Percentiles rank a stretch among this genome's conserved stretches.
These are phyloP conservation scores for Dioctria rufipes DNA, from an alignment of 2,888 invertebrate genomes.

Conservation along the genomic window DNA sequence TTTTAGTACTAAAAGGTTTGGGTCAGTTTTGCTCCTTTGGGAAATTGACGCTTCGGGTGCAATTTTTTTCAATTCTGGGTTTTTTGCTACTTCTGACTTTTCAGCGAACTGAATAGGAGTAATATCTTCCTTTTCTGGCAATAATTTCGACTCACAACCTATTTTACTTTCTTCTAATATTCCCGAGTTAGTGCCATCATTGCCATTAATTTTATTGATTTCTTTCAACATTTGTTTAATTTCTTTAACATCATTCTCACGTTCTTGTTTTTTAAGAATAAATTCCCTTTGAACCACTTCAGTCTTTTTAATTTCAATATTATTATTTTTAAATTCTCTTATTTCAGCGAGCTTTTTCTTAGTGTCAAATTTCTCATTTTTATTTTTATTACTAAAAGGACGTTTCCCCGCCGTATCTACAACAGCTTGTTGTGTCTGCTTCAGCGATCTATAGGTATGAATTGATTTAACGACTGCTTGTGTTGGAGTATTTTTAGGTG, in stretches of 20 bases:
- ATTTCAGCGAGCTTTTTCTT: not conserved
- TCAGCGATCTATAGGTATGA: not conserved
- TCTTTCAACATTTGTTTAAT: constrained; percentile 63
- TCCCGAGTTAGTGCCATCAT: not conserved
- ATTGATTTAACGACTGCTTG: constrained; percentile 41
- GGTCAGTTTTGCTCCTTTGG: constrained; percentile 6
- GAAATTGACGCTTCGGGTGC: not conserved
- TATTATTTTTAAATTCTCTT: not conserved
- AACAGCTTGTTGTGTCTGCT: not conserved
- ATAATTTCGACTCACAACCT: no score
- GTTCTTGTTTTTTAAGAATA: constrained; percentile 62
- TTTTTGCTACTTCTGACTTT: not conserved
- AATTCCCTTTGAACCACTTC: constrained; percentile 57
- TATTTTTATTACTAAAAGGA: not conserved
- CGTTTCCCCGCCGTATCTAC: no score
- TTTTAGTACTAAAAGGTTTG: not conserved
- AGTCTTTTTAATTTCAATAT: constrained; percentile 4
- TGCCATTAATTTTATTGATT: constrained; percentile 57
- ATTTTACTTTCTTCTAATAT: not conserved
- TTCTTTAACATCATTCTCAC: constrained; percentile 62
- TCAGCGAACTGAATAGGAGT: not conserved
- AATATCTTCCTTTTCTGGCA: no score
- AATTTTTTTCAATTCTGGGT: not conserved
- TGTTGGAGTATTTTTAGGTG: constrained; percentile 43
- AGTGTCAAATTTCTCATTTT: not conserved